Evolutionary conservation across 2,888 invertebrate genomes (phyloP).

Genomic region (Acanthosepion pharaonis): DNA sequence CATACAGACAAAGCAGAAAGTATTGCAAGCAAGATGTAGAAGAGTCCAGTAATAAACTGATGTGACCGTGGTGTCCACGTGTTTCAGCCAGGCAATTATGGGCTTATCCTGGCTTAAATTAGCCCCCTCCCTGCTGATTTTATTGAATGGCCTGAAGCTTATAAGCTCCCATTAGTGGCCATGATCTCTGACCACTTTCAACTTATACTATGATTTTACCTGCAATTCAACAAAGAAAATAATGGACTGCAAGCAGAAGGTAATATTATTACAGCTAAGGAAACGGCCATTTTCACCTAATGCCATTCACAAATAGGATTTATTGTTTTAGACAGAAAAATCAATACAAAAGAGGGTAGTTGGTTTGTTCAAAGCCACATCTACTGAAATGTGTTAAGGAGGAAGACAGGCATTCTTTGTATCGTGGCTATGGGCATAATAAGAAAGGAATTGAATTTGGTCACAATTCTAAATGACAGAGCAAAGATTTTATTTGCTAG

Average conservation of each 20-base stretch:
- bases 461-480: constrained; percentile 23
- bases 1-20: background rate
- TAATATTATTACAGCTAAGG: constrained; percentile 53
- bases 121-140: background rate
- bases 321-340: constrained; percentile 50
- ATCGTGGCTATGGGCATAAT: constrained; percentile 1
- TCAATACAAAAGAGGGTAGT: background rate
- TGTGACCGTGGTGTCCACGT: constrained; percentile 14
- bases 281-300: constrained; percentile 54
- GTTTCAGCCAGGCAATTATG: background rate
- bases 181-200: constrained; percentile 1
- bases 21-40: background rate
- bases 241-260: constrained; percentile 18
- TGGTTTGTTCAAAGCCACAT: background rate
- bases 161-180: background rate
- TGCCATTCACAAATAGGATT: constrained; percentile 52
- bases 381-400: background rate
- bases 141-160: constrained; percentile 23
- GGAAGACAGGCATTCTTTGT: background rate
- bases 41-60: background rate
- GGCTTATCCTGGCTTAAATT: background rate
- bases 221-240: constrained; percentile 33
- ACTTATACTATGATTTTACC: constrained; percentile 22
- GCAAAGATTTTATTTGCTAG: constrained; percentile 22
- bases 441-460: background rate